A percentile compares a stretch with the other conserved stretches of the same genome.
phyloP scores from a whole-genome alignment of 2,797 vertebrate genomes.

The Sebastes minor region DNA sequence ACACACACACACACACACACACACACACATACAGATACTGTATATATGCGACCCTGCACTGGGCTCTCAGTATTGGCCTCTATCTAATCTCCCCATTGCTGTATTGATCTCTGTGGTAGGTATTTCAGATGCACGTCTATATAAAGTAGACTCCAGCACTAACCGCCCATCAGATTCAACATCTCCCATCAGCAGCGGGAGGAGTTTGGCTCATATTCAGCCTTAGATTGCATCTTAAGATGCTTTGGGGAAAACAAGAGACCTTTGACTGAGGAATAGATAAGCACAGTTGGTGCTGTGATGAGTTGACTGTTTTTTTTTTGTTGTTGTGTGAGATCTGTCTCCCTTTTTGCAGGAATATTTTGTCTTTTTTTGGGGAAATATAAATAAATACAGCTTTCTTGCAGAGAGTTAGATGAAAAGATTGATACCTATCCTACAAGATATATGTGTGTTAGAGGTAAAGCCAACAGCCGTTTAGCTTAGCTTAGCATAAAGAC shows the following conservation, averaged over 20 bases:
- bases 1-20: slow-evolving; percentile 17
- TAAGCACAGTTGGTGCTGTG: slow-evolving; percentile 11
- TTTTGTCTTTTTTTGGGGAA: slow-evolving; percentile 3
- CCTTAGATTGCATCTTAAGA: slow-evolving; percentile 37
- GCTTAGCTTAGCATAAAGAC: not conserved
- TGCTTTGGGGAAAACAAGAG: slow-evolving; percentile 40
- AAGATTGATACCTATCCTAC: not conserved
- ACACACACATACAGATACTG: not conserved
- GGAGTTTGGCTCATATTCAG: slow-evolving; percentile 39
- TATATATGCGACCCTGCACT: slow-evolving; percentile 38
- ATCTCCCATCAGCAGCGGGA: slow-evolving; percentile 39
- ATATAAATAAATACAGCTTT: not conserved
- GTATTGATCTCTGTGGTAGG: slow-evolving; percentile 56
- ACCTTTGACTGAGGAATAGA: slow-evolving; percentile 19
- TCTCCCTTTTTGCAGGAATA: not conserved
- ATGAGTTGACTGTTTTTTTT: not conserved
- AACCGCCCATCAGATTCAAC: slow-evolving; percentile 41
- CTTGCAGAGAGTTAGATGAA: not conserved
- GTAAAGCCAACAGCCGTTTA: not conserved
- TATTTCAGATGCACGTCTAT: slow-evolving; percentile 63
- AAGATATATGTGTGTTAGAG: not conserved
- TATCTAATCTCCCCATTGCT: slow-evolving; percentile 42
- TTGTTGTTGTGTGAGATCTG: not conserved
- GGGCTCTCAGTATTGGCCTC: slow-evolving; percentile 39
- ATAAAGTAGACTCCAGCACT: slow-evolving; percentile 59